phyloP scores from a whole-genome alignment of 2,888 invertebrate species.

The Onchidella celtica region DNA sequence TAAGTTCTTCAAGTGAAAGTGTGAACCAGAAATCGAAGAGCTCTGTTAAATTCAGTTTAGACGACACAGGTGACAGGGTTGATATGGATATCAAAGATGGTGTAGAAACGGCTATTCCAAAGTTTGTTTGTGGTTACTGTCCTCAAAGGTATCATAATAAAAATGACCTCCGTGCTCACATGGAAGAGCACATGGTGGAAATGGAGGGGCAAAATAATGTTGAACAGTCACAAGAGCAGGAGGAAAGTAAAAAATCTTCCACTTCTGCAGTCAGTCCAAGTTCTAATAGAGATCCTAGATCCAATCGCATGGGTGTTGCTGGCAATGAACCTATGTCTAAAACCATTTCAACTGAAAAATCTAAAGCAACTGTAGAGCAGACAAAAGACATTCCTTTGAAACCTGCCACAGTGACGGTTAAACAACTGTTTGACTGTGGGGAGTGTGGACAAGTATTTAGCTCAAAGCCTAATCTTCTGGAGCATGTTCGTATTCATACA shows the following conservation, averaged over 20 bases:
- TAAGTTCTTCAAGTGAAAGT: background rate
- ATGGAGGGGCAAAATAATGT: slow-evolving; percentile 38
- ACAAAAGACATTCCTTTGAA: slow-evolving; percentile 2
- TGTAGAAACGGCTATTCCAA: slow-evolving; percentile 20
- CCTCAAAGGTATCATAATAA: slow-evolving; percentile 48
- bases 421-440: slow-evolving; percentile 46
- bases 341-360: background rate
- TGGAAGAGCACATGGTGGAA: slow-evolving; percentile 47
- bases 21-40: background rate
- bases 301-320: background rate
- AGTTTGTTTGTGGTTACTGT: slow-evolving; percentile 49
- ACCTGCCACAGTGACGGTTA: background rate
- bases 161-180: slow-evolving; percentile 40
- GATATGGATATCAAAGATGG: slow-evolving; percentile 7
- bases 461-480: slow-evolving; percentile 40
- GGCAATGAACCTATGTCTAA: background rate
- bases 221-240: background rate
- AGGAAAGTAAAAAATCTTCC: slow-evolving; percentile 3
- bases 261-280: background rate
- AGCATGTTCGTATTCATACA: slow-evolving; percentile 47
- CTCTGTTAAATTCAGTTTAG: slow-evolving; percentile 25
- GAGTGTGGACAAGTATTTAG: slow-evolving; percentile 42
- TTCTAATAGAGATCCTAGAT: slow-evolving; percentile 8
- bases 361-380: background rate
- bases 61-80: slow-evolving; percentile 4